These are phyloP conservation scores for Mayetiola destructor DNA, from an alignment of 2,888 invertebrate genomes.

Conservation along the genomic window DNA sequence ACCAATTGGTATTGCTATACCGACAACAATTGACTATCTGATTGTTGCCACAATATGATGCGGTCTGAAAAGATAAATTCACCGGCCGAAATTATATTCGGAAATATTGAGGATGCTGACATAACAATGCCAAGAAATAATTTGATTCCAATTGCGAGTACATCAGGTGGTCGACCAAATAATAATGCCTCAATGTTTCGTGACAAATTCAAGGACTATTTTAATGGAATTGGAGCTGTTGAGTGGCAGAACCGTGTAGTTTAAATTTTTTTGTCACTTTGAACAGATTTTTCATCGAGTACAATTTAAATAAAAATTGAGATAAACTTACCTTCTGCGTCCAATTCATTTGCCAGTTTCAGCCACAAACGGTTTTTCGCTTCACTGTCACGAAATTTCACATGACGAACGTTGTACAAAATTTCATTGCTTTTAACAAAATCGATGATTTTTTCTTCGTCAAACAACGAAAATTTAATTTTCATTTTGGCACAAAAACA, in stretches of 20 bases:
- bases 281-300: no score
- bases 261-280: no score
- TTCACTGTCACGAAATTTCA: neutral
- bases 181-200: neutral
- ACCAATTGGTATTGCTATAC: neutral
- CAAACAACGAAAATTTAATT: neutral
- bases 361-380: slow-evolving; percentile 1
- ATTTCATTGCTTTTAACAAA: slow-evolving; percentile 4
- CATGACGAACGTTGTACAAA: neutral
- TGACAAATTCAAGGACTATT: neutral
- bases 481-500: neutral
- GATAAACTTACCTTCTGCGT: neutral
- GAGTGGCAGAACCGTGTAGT: neutral
- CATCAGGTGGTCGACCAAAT: neutral
- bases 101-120: neutral
- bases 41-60: neutral
- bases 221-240: neutral
- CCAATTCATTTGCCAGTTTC: neutral
- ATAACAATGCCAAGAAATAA: neutral
- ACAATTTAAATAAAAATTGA: no score
- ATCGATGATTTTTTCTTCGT: slow-evolving; percentile 3
- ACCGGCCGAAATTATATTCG: neutral
- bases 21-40: neutral
- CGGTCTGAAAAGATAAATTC: neutral
- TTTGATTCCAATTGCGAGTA: neutral